Percentiles rank a stretch among this genome's conserved stretches.
Conservation (phyloP, 2,797 vertebrate genomes). For the Zenarchopterus dispar region DNA sequence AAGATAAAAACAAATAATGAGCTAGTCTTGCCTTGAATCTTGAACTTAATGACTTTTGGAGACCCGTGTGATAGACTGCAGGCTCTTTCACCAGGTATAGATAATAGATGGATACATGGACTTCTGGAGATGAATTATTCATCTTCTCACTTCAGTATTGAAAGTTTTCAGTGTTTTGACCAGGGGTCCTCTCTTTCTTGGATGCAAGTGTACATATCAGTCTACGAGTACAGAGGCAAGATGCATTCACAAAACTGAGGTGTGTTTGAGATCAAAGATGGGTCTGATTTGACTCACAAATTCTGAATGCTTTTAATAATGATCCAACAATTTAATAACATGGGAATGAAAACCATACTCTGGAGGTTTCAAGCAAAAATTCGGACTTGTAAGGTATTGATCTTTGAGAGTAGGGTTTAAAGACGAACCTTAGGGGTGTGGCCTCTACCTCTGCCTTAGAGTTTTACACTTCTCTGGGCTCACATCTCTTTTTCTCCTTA, state of each 20-base stretch:
- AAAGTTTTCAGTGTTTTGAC: too few species aligned
- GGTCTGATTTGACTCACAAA: background rate
- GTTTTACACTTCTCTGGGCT: background rate
- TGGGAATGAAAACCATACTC: too few species aligned
- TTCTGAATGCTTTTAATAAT: background rate
- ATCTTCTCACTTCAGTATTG: too few species aligned
- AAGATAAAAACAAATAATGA: background rate
- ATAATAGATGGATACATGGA: too few species aligned
- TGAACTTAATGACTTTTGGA: too few species aligned
- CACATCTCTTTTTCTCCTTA: background rate
- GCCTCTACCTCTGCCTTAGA: background rate
- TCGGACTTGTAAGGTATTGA: background rate
- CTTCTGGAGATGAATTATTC: too few species aligned
- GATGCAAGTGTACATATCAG: too few species aligned
- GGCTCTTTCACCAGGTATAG: too few species aligned
- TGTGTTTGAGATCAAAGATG: background rate
- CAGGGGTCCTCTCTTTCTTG: too few species aligned
- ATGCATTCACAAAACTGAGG: background rate
- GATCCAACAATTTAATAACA: too few species aligned
- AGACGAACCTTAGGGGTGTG: constrained; percentile 5
- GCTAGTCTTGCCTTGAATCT: background rate
- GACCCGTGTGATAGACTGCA: too few species aligned
- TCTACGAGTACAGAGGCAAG: too few species aligned
- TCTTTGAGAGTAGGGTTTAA: background rate
- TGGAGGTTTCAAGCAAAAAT: constrained; percentile 10